A percentile compares a stretch with the other conserved stretches of the same genome.
Evolutionary conservation across 2,113 vertebrate genomes (phyloP).

Genomic region (Chrysemys picta): DNA sequence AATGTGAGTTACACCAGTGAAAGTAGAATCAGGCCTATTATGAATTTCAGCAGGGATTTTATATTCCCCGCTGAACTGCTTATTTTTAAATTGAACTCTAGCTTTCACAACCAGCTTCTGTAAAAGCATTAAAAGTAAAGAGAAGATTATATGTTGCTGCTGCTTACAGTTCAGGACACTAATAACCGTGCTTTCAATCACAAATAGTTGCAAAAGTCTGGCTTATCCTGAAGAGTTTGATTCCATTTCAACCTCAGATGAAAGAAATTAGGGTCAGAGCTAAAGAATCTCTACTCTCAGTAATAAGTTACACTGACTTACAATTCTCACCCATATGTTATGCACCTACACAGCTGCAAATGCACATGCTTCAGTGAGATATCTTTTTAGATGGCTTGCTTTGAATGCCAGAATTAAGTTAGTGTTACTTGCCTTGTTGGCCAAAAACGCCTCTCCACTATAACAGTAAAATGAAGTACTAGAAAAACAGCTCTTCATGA

Average conservation of each 20-base stretch:
- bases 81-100: neutral
- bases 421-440: rapidly evolving
- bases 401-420: neutral
- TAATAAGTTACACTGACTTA: neutral
- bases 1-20: neutral
- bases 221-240: neutral
- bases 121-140: neutral
- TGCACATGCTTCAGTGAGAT: neutral
- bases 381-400: neutral
- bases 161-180: neutral
- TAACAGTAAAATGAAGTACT: neutral
- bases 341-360: neutral
- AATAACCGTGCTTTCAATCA: neutral
- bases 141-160: neutral
- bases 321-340: neutral
- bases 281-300: rapidly evolving
- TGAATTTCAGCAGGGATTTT: neutral
- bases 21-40: neutral
- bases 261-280: neutral
- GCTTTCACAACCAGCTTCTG: neutral
- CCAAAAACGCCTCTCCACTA: neutral
- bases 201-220: neutral
- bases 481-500: neutral
- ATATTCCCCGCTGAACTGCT: neutral
- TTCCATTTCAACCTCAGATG: neutral